phyloP scores from a whole-genome alignment of 2,888 invertebrate species.

The Homarus gammarus region DNA sequence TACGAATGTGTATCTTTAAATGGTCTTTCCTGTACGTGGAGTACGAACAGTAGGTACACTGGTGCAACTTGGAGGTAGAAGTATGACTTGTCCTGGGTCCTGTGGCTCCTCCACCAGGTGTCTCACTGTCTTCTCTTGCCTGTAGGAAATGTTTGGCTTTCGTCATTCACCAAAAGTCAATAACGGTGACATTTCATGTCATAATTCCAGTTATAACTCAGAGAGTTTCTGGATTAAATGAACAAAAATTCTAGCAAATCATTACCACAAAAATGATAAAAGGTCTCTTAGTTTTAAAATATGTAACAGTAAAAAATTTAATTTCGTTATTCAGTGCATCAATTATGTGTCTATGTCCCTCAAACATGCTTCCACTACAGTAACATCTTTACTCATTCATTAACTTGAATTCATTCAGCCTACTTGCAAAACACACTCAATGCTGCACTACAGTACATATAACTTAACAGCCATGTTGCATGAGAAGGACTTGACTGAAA shows the following conservation, averaged over 20 bases:
- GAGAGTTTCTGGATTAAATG: neutral
- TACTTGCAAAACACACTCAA: neutral
- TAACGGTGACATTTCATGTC: slow-evolving; percentile 23
- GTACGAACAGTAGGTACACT: slow-evolving; percentile 57
- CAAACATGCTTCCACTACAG: neutral
- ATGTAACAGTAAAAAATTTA: too few relatives aligned
- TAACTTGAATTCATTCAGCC: neutral
- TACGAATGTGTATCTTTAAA: slow-evolving; percentile 58
- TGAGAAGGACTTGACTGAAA: too few relatives aligned
- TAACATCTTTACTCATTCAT: neutral
- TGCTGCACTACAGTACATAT: too few relatives aligned
- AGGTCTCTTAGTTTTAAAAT: neutral
- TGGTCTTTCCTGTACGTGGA: slow-evolving; percentile 54
- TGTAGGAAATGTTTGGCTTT: slow-evolving; percentile 60
- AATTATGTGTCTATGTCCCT: too few relatives aligned
- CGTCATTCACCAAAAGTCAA: slow-evolving; percentile 48
- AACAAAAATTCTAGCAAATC: neutral
- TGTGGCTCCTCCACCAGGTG: slow-evolving; percentile 24
- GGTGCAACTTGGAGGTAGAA: slow-evolving; percentile 47
- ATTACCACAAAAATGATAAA: neutral
- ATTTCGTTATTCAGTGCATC: too few relatives aligned
- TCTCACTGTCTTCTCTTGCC: slow-evolving; percentile 49
- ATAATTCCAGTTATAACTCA: slow-evolving; percentile 9
- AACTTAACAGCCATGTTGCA: too few relatives aligned
- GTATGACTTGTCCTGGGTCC: slow-evolving; percentile 21